Conservation (phyloP, 2,797 vertebrate species). For the Arctocebus calabarensis region DNA sequence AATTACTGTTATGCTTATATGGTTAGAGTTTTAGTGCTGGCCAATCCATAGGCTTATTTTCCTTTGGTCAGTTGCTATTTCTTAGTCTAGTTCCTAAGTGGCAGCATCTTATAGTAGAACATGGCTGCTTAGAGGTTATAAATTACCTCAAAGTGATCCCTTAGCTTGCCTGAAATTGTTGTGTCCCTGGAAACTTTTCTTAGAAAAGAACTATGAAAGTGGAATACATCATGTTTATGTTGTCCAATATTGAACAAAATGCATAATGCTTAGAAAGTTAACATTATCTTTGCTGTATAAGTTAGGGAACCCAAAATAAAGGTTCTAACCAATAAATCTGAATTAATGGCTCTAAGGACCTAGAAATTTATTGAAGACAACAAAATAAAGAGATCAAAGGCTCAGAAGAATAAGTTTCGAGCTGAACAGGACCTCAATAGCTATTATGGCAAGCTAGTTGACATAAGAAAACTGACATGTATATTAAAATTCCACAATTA, state of each 20-base stretch:
- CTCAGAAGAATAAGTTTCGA: constrained; percentile 16
- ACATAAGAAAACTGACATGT: neutral
- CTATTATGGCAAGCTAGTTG: neutral
- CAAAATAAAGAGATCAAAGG: constrained; percentile 11
- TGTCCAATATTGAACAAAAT: neutral
- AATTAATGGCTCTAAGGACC: neutral
- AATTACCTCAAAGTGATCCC: neutral
- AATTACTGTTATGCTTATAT: neutral
- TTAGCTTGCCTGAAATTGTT: neutral
- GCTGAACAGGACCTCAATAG: neutral
- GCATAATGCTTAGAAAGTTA: neutral
- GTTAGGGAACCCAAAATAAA: constrained; percentile 9
- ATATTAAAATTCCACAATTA: neutral
- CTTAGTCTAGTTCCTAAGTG: neutral
- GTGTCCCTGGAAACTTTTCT: neutral
- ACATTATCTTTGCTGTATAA: neutral
- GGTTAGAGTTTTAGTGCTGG: neutral
- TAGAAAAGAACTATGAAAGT: neutral
- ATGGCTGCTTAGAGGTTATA: neutral
- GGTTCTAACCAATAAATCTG: neutral
- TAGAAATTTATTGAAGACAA: neutral
- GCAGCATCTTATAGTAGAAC: neutral
- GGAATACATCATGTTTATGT: neutral
- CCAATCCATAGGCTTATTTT: neutral
- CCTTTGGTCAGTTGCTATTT: neutral